A percentile compares a stretch with the other conserved stretches of the same genome.
These are phyloP conservation scores for Drosophila nebulosa DNA, from an alignment of 1,140 invertebrate species.

Conservation along the genomic window DNA sequence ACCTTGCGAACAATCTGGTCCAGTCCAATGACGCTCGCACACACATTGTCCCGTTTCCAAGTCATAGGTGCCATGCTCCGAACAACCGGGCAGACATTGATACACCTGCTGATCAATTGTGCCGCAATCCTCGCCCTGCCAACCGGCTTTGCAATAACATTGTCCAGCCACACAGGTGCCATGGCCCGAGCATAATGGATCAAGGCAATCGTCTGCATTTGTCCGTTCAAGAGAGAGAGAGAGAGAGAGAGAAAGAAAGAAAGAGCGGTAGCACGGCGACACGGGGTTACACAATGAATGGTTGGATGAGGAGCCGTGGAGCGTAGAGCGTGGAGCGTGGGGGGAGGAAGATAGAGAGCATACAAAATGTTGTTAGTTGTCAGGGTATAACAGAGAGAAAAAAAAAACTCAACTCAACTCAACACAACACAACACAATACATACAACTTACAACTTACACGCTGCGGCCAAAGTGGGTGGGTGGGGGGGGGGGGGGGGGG, in stretches of 20 bases:
- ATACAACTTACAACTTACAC: not conserved
- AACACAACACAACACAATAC: constrained; percentile 12
- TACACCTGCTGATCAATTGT: constrained; percentile 93
- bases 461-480: not conserved
- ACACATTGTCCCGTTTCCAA: constrained; percentile 92
- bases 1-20: constrained; percentile 94
- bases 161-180: constrained; percentile 95
- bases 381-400: constrained; percentile 20
- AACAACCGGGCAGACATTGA: constrained; percentile 93
- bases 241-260: not conserved
- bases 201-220: constrained; percentile 87
- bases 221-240: no score
- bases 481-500: no score
- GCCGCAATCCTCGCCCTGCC: constrained; percentile 95
- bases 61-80: constrained; percentile 94
- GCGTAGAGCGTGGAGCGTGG: no score
- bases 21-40: constrained; percentile 94
- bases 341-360: constrained; percentile 7
- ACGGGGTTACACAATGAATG: constrained; percentile 10
- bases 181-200: constrained; percentile 93
- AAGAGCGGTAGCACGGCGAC: not conserved
- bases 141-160: constrained; percentile 97
- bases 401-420: not conserved
- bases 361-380: constrained; percentile 60
- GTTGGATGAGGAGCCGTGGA: not conserved